phyloP scores from a whole-genome alignment of 2,113 vertebrate species.

The Tympanuchus pallidicinctus region DNA sequence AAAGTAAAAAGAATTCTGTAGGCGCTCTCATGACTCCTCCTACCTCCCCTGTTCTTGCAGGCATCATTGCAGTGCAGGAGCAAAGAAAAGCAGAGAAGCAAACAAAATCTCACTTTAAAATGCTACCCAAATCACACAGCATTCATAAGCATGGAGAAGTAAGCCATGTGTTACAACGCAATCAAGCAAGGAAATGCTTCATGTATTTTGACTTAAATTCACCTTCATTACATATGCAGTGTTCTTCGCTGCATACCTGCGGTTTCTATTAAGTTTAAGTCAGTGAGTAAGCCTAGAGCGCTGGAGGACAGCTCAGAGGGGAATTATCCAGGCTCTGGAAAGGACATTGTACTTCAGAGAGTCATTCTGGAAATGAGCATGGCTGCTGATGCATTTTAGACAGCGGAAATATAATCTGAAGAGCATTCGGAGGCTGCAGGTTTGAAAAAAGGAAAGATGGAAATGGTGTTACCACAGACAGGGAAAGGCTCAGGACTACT shows the following conservation, averaged over 20 bases:
- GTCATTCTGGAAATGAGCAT: slow-evolving; percentile 22
- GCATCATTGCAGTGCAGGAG: not conserved
- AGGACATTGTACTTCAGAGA: slow-evolving; percentile 51
- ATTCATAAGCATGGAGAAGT: not conserved
- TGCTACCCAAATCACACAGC: not conserved
- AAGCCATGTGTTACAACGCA: rapidly evolving
- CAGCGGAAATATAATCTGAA: slow-evolving; percentile 1
- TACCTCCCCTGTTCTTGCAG: not conserved
- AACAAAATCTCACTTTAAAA: not conserved
- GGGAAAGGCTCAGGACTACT: not conserved
- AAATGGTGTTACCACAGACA: not conserved
- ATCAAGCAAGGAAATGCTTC: not conserved
- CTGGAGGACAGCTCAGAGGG: not conserved
- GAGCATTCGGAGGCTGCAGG: slow-evolving; percentile 14
- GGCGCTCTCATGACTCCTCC: slow-evolving; percentile 7
- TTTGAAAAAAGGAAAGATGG: slow-evolving; percentile 29
- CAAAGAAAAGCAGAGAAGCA: not conserved
- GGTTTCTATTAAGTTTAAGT: not conserved
- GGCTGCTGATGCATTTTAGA: not conserved
- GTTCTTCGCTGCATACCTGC: not conserved
- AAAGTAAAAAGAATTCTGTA: slow-evolving; percentile 31
- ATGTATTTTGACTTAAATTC: not conserved
- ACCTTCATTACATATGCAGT: not conserved
- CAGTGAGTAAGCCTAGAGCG: not conserved
- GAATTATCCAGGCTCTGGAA: slow-evolving; percentile 1